phyloP scores from a whole-genome alignment of 1,140 invertebrate species.

The Amyelois transitella region DNA sequence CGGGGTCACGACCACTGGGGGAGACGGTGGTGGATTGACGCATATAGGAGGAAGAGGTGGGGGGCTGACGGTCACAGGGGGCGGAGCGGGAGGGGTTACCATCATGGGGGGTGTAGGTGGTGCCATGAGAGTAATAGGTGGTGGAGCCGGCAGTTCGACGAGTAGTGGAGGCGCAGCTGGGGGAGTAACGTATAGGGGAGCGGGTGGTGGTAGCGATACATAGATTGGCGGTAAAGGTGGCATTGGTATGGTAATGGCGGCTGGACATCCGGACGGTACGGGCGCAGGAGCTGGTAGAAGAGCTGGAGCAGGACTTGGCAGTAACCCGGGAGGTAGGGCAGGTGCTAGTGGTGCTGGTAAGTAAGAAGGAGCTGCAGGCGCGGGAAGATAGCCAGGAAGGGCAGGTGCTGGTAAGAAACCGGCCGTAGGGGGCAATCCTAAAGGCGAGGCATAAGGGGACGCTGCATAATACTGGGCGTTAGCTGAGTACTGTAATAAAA shows the following conservation, averaged over 20 bases:
- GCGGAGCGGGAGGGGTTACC: conserved; percentile 36
- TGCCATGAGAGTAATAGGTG: conserved; percentile 40
- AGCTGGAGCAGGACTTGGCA: conserved; percentile 20
- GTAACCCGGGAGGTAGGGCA: background rate
- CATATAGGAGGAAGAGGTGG: conserved; percentile 44
- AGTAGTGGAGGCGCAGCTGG: conserved; percentile 41
- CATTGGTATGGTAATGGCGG: conserved; percentile 7
- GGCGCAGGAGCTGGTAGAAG: conserved; percentile 4
- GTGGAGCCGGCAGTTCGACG: conserved; percentile 37
- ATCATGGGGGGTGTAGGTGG: conserved; percentile 41
- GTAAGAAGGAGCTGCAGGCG: conserved; percentile 23
- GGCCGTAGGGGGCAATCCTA: conserved; percentile 19
- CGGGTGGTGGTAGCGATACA: conserved; percentile 23
- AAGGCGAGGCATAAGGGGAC: conserved; percentile 23
- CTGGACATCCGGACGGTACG: conserved; percentile 19
- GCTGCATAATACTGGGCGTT: conserved; percentile 42
- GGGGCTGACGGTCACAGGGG: conserved; percentile 36
- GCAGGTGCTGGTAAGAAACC: conserved; percentile 20
- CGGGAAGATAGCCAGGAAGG: conserved; percentile 22
- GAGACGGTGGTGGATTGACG: conserved; percentile 42
- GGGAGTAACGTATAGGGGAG: conserved; percentile 32
- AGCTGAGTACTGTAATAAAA: conserved; percentile 32
- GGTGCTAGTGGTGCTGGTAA: conserved; percentile 2
- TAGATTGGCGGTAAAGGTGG: conserved; percentile 36
- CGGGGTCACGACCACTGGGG: conserved; percentile 46